Evolutionary conservation across 2,113 vertebrate genomes (phyloP).

Genomic region (Brienomyrus longianalis): DNA sequence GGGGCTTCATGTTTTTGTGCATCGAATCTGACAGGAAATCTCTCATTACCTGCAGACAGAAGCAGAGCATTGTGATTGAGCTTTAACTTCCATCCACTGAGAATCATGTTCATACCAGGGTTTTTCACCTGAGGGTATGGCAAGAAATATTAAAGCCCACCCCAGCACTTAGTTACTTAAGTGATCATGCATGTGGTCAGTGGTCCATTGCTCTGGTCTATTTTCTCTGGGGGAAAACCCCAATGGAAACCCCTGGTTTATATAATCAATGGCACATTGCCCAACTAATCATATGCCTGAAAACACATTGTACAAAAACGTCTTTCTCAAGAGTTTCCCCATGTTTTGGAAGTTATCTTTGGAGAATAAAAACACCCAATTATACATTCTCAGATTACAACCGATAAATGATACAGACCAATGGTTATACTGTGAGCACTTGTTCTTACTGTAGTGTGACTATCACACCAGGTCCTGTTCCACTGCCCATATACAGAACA

Average conservation of each 20-base stretch:
- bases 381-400: background rate
- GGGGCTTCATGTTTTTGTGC: constrained; percentile 68
- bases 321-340: background rate
- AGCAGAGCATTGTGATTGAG: constrained; percentile 2
- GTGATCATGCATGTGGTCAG: background rate
- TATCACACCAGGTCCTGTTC: background rate
- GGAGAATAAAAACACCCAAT: background rate
- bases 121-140: background rate
- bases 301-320: background rate
- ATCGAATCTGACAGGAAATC: constrained; percentile 61
- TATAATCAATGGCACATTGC: background rate
- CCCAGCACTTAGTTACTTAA: background rate
- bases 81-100: background rate
- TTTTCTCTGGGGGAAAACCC: background rate
- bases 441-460: background rate
- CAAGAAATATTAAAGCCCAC: background rate
- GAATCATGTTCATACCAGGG: background rate
- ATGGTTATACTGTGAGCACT: background rate
- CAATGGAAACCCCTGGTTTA: background rate
- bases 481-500: background rate
- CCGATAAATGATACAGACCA: background rate
- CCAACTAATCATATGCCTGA: background rate
- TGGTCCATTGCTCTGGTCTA: background rate
- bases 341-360: background rate
- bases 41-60: constrained; percentile 59